Conservation (phyloP, 2,888 invertebrate species). For the Trypoxylon attenuatum region DNA sequence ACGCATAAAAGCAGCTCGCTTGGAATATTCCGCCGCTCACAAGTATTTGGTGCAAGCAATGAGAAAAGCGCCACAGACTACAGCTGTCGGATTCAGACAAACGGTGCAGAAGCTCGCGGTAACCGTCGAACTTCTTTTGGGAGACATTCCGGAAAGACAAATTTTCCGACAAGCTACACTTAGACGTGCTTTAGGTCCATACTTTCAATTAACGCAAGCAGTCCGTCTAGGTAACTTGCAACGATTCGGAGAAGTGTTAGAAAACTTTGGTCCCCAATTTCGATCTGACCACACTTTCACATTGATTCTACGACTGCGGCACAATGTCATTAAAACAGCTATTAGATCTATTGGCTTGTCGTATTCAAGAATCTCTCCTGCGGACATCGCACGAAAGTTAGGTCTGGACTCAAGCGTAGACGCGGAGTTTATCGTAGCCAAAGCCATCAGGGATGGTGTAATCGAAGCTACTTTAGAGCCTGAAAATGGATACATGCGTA, state of each 20-base stretch:
- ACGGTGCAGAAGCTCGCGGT: constrained; percentile 96
- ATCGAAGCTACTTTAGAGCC: constrained; percentile 98
- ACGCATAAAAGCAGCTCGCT: constrained; percentile 97
- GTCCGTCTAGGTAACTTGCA: constrained; percentile 96
- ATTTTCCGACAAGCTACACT: constrained; percentile 95
- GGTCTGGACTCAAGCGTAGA: constrained; percentile 96
- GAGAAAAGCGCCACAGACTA: constrained; percentile 97
- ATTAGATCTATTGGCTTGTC: constrained; percentile 96
- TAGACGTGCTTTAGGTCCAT: constrained; percentile 92
- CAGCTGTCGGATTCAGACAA: constrained; percentile 99
- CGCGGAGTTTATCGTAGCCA: constrained; percentile 99
- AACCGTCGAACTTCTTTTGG: constrained; percentile 94
- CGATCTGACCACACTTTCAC: constrained; percentile 96
- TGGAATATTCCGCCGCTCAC: constrained; percentile 98
- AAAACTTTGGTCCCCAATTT: constrained; percentile 93
- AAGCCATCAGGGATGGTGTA: constrained; percentile 98
- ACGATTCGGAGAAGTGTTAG: constrained; percentile 93
- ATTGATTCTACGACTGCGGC: constrained; percentile 94
- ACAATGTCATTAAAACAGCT: constrained; percentile 99
- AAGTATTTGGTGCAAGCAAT: constrained; percentile 88
- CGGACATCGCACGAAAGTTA: constrained; percentile 95
- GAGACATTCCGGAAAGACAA: constrained; percentile 98
- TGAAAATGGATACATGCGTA: constrained; percentile 96
- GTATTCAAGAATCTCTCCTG: constrained; percentile 96
- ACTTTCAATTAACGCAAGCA: constrained; percentile 97